Conservation (phyloP, 2,797 vertebrate genomes). For the Gymnoscopelus microlampas region DNA sequence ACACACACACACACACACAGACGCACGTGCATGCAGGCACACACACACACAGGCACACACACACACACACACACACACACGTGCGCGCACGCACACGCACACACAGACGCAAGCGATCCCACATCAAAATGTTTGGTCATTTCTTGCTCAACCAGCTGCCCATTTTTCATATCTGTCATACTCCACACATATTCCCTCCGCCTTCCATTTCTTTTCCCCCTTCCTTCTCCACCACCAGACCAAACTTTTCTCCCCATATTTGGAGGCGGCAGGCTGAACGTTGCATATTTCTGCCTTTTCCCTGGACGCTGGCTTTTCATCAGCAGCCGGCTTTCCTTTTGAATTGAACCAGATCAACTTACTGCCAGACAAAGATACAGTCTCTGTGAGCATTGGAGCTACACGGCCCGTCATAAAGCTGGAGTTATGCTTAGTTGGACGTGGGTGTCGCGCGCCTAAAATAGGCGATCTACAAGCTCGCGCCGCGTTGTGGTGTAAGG, state of each 20-base stretch:
- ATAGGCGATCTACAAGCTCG: too few species aligned
- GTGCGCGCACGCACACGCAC: constrained; percentile 13
- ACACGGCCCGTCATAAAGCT: constrained; percentile 51
- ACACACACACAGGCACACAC: not conserved
- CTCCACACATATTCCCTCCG: constrained; percentile 61
- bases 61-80: constrained; percentile 8
- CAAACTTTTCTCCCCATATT: constrained; percentile 75
- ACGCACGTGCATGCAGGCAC: constrained; percentile 2
- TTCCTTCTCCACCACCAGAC: constrained; percentile 43
- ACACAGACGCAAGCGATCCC: constrained; percentile 41
- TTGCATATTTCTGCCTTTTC: constrained; percentile 75
- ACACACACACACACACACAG: constrained; percentile 12
- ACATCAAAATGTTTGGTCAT: constrained; percentile 72
- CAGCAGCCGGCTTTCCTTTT: constrained; percentile 69
- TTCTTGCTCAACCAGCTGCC: constrained; percentile 66
- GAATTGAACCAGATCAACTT: constrained; percentile 75
- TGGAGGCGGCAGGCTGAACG: constrained; percentile 65
- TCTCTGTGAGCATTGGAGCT: constrained; percentile 54
- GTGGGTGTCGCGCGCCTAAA: too few species aligned
- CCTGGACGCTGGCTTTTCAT: constrained; percentile 78
- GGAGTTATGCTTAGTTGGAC: too few species aligned
- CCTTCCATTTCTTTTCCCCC: constrained; percentile 6
- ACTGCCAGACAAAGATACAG: constrained; percentile 65
- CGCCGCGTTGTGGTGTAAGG: too few species aligned
- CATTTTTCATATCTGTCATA: constrained; percentile 80